Conservation (phyloP, 2,888 invertebrate species). For the Agriotes lineatus region DNA sequence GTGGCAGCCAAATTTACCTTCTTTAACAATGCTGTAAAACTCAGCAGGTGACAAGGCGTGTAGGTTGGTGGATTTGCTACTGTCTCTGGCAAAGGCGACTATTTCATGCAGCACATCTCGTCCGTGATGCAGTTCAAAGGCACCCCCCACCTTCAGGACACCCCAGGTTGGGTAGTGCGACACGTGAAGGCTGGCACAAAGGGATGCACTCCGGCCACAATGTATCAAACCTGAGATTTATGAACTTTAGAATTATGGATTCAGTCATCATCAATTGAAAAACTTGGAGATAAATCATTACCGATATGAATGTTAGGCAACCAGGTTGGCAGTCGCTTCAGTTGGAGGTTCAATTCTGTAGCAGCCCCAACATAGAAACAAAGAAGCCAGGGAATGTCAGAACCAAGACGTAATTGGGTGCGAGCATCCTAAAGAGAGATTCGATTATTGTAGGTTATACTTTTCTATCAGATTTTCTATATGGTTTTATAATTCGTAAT, state of each 20-base stretch:
- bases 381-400: slow-evolving; percentile 68
- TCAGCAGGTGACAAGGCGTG: slow-evolving; percentile 75
- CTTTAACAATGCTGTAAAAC: slow-evolving; percentile 69
- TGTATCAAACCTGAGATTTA: slow-evolving; percentile 72
- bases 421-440: slow-evolving; percentile 56
- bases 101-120: slow-evolving; percentile 70
- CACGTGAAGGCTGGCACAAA: slow-evolving; percentile 73
- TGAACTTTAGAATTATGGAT: not conserved
- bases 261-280: not conserved
- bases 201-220: slow-evolving; percentile 70
- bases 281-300: slow-evolving; percentile 48
- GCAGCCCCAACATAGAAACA: slow-evolving; percentile 70
- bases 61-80: slow-evolving; percentile 70
- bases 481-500: too few relatives aligned
- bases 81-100: slow-evolving; percentile 75
- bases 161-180: slow-evolving; percentile 77
- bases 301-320: slow-evolving; percentile 70
- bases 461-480: too few relatives aligned
- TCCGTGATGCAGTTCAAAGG: slow-evolving; percentile 81
- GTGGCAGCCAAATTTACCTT: slow-evolving; percentile 66
- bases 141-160: slow-evolving; percentile 80
- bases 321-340: slow-evolving; percentile 73
- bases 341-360: slow-evolving; percentile 69
- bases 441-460: too few relatives aligned
- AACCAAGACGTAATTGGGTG: slow-evolving; percentile 57